Percentiles rank a stretch among this genome's conserved stretches.
These are phyloP conservation scores for Alosa sapidissima DNA, from an alignment of 2,797 vertebrate species.

Conservation along the genomic window DNA sequence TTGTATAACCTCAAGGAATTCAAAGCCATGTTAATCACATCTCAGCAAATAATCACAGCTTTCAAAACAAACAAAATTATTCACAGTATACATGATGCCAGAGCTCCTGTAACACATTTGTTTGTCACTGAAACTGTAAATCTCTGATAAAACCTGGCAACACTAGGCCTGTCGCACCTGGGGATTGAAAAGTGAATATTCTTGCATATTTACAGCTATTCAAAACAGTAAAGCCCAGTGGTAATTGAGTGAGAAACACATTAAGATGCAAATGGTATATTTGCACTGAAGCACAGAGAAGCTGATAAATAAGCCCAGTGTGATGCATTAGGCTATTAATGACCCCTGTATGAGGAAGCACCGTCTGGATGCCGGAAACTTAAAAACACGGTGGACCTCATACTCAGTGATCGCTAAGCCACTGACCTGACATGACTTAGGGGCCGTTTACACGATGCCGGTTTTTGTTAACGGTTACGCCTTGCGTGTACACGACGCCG, in stretches of 20 bases:
- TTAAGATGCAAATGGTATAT: constrained; percentile 25
- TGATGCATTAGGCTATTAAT: constrained; percentile 52
- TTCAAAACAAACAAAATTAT: neutral
- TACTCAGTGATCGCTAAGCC: neutral
- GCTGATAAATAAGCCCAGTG: neutral
- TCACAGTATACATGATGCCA: neutral
- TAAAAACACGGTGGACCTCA: neutral
- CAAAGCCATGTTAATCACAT: neutral
- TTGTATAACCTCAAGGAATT: neutral
- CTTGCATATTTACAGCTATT: neutral
- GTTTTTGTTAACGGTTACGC: too few relatives aligned
- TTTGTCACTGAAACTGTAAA: neutral
- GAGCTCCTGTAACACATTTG: neutral
- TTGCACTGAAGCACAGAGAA: neutral
- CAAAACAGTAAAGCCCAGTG: neutral
- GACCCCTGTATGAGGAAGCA: constrained; percentile 51
- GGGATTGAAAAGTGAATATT: constrained; percentile 9
- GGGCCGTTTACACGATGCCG: neutral
- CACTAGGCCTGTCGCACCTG: neutral
- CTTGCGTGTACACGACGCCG: too few relatives aligned
- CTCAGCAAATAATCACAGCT: neutral
- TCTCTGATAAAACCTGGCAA: neutral
- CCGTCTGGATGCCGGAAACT: constrained; percentile 32
- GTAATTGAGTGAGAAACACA: constrained; percentile 12
- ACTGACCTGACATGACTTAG: neutral